Percentiles rank a stretch among this genome's conserved stretches.
These are phyloP conservation scores for Lota lota DNA, from an alignment of 2,113 vertebrate species.

Conservation along the genomic window DNA sequence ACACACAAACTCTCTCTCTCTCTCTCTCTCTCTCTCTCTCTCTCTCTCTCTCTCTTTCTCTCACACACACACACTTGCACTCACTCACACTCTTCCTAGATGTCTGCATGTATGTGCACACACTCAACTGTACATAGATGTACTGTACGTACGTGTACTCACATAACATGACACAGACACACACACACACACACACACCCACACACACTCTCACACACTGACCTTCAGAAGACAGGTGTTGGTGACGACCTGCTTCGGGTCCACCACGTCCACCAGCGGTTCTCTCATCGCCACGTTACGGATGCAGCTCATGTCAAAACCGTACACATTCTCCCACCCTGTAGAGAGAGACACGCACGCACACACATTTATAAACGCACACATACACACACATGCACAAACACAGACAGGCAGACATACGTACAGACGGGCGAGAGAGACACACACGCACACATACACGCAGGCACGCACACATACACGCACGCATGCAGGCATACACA, in stretches of 20 bases:
- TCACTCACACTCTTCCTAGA: too few species aligned
- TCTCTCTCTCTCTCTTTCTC: too few species aligned
- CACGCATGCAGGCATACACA: too few species aligned
- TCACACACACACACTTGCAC: too few species aligned
- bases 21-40: too few species aligned
- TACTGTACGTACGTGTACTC: neutral
- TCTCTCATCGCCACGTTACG: slow-evolving; percentile 97
- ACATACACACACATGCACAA: slow-evolving; percentile 7
- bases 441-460: too few species aligned
- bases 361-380: slow-evolving; percentile 20
- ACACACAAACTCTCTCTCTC: too few species aligned
- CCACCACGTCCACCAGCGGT: slow-evolving; percentile 95
- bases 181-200: too few species aligned
- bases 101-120: too few species aligned
- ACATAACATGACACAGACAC: too few species aligned
- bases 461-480: too few species aligned
- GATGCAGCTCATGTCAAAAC: slow-evolving; percentile 98
- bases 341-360: slow-evolving; percentile 28
- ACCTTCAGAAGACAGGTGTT: slow-evolving; percentile 97
- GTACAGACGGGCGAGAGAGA: too few species aligned
- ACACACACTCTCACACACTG: slow-evolving; percentile 5
- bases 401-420: neutral
- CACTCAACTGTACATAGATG: neutral
- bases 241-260: slow-evolving; percentile 97
- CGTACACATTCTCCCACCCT: slow-evolving; percentile 99